phyloP scores from a whole-genome alignment of 2,113 vertebrate species.

The Eptesicus fuscus region DNA sequence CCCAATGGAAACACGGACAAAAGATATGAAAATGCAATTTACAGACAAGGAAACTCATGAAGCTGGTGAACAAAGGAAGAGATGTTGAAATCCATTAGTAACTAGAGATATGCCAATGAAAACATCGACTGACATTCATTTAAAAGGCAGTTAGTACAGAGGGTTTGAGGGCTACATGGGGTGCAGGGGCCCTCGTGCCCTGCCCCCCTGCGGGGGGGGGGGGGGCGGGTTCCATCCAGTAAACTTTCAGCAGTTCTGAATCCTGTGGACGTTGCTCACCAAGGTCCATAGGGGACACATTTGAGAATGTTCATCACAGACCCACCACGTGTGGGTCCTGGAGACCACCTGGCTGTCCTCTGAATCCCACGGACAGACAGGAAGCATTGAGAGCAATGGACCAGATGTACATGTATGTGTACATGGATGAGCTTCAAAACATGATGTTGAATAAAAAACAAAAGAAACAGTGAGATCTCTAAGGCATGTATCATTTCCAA shows the following conservation, averaged over 20 bases:
- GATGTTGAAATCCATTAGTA: background rate
- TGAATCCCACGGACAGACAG: fast-evolving
- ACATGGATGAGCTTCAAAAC: fast-evolving
- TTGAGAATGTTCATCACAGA: background rate
- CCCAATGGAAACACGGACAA: background rate
- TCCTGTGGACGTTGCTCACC: background rate
- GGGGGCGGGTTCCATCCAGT: fast-evolving
- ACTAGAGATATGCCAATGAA: background rate
- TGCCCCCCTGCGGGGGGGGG: fast-evolving
- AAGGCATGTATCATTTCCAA: too few relatives aligned
- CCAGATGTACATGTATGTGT: background rate
- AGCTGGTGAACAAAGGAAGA: background rate
- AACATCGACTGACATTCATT: background rate
- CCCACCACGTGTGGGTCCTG: fast-evolving
- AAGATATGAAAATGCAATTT: background rate
- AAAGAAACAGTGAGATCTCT: background rate
- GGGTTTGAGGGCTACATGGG: fast-evolving
- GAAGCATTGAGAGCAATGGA: background rate
- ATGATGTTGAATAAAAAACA: background rate
- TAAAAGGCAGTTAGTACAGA: background rate
- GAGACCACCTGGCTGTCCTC: background rate
- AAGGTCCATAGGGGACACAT: background rate
- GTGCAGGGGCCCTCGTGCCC: background rate
- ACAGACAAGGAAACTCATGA: background rate
- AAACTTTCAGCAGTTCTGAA: background rate